Conservation (phyloP, 2,113 vertebrate species). For the Cyanoderma ruficeps region DNA sequence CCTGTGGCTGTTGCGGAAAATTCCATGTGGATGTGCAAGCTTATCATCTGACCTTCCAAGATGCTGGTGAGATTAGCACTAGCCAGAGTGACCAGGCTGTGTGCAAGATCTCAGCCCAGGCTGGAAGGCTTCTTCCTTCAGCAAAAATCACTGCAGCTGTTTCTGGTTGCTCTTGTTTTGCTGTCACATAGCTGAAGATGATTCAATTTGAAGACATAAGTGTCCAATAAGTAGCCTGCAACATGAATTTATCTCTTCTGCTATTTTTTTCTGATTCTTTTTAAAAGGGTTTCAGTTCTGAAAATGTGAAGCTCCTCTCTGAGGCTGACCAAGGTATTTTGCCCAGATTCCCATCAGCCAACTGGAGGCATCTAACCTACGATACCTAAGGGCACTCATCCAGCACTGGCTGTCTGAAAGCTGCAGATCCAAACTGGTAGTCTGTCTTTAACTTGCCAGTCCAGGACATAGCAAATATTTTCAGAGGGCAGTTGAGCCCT, state of each 20-base stretch:
- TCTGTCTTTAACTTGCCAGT: not conserved
- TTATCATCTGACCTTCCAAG: conserved; percentile 24
- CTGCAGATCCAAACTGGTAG: not conserved
- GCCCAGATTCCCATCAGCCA: not conserved
- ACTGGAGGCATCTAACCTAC: not conserved
- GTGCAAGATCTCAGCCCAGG: not conserved
- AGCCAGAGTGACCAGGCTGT: not conserved
- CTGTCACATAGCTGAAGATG: not conserved
- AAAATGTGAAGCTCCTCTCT: not conserved
- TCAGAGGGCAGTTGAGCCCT: not conserved
- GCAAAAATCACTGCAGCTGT: not conserved
- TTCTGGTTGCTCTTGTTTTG: conserved; percentile 13
- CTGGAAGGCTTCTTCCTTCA: not conserved
- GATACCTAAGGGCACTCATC: not conserved
- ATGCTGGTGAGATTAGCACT: not conserved
- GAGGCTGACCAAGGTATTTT: not conserved
- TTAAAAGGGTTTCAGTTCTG: not conserved
- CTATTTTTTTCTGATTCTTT: not conserved
- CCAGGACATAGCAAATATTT: not conserved
- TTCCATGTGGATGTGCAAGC: conserved; percentile 40
- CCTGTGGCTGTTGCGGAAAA: conserved; percentile 3
- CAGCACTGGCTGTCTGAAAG: not conserved
- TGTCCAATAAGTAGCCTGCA: not conserved
- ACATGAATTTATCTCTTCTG: not conserved
- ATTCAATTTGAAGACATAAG: not conserved